Conservation (phyloP, 2,113 vertebrate species). For the Eublepharis macularius region DNA sequence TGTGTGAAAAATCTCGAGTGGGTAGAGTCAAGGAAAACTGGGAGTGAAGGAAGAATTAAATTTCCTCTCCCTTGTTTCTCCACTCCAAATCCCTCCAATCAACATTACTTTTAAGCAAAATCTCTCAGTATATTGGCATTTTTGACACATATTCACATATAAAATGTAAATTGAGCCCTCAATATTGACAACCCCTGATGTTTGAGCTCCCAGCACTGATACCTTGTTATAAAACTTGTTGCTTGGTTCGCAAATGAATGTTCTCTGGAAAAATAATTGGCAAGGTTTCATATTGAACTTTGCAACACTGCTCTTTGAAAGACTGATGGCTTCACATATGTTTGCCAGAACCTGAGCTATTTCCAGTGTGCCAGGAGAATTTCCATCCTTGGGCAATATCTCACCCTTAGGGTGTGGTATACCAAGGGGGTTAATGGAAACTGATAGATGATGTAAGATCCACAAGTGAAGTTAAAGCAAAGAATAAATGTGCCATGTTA, state of each 20-base stretch:
- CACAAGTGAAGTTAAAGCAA: neutral
- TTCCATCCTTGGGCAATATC: constrained; percentile 2
- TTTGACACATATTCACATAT: neutral
- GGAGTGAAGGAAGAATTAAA: too few species aligned
- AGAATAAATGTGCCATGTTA: neutral
- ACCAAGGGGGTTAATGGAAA: neutral
- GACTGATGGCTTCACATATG: neutral
- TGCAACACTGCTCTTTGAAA: neutral
- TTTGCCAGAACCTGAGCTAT: neutral
- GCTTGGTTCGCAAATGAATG: neutral
- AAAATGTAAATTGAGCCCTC: neutral
- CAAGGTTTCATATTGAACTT: neutral
- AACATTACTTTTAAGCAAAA: neutral
- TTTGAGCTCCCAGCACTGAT: neutral
- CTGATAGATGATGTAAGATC: constrained; percentile 1
- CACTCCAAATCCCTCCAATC: neutral
- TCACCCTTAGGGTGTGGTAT: neutral
- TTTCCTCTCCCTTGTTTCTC: neutral
- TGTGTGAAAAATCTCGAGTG: neutral
- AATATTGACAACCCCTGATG: neutral
- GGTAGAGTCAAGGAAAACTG: neutral
- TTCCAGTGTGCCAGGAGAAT: neutral
- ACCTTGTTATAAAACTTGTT: neutral
- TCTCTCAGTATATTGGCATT: neutral
- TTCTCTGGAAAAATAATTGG: neutral